These are phyloP conservation scores for Lithobates sylvaticus DNA, from an alignment of 2,797 vertebrate genomes.

Conservation along the genomic window DNA sequence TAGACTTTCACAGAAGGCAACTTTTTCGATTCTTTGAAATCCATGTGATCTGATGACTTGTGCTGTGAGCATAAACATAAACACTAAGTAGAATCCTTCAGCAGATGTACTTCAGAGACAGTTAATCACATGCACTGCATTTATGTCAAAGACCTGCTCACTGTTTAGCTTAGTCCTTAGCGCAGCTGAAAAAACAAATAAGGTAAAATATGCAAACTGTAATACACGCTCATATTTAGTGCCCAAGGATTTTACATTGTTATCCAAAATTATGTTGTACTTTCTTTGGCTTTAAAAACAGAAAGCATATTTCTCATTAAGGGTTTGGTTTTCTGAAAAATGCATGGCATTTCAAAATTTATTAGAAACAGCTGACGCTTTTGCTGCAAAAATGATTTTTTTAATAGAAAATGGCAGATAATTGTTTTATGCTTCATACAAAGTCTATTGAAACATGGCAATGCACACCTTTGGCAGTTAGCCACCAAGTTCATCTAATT, in stretches of 20 bases:
- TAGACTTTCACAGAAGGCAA: background rate
- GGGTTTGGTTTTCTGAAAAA: conserved; percentile 71
- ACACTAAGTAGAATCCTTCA: conserved; percentile 41
- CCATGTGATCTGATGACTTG: background rate
- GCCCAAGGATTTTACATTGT: conserved; percentile 66
- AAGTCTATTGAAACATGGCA: conserved; percentile 70
- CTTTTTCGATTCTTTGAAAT: conserved; percentile 44
- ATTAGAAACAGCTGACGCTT: conserved; percentile 77
- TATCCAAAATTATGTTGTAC: conserved; percentile 69
- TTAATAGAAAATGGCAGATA: conserved; percentile 68
- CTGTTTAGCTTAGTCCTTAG: conserved; percentile 46
- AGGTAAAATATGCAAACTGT: conserved; percentile 63
- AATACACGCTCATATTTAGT: conserved; percentile 52
- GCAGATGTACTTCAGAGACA: conserved; percentile 58
- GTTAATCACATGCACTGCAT: conserved; percentile 57
- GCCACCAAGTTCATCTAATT: conserved; percentile 68
- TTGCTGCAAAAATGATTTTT: conserved; percentile 68
- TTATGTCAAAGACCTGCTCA: conserved; percentile 44
- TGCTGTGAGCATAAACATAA: conserved; percentile 48
- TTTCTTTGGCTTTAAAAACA: conserved; percentile 61
- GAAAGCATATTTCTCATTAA: conserved; percentile 68
- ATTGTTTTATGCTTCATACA: conserved; percentile 70
- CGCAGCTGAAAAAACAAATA: conserved; percentile 65
- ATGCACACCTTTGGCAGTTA: conserved; percentile 71
- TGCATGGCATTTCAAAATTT: conserved; percentile 73